These are phyloP conservation scores for Sinotaia quadrata DNA, from an alignment of 2,888 invertebrate species.

Conservation along the genomic window DNA sequence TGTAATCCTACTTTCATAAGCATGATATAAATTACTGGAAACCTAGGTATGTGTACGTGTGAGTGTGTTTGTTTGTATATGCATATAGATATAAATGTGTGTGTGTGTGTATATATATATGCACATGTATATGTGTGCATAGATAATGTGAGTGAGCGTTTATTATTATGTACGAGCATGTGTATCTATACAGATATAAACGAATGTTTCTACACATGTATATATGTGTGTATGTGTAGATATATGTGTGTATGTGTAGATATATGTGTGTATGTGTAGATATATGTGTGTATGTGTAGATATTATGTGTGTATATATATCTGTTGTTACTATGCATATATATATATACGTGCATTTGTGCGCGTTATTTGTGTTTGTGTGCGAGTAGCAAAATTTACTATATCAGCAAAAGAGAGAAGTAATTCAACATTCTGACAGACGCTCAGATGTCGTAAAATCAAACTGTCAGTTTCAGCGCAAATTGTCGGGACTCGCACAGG, in stretches of 20 bases:
- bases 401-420: too few species aligned
- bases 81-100: background rate
- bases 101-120: conserved; percentile 3
- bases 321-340: too few species aligned
- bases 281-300: background rate
- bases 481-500: too few species aligned
- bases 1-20: too few species aligned
- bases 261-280: background rate
- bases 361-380: too few species aligned
- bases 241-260: background rate
- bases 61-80: background rate
- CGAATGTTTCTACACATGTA: background rate
- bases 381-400: too few species aligned
- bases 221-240: background rate
- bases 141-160: background rate
- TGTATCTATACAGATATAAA: background rate
- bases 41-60: background rate
- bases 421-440: too few species aligned
- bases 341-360: too few species aligned
- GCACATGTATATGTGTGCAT: background rate
- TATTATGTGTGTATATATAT: too few species aligned
- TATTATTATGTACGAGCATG: conserved; percentile 1
- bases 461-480: too few species aligned
- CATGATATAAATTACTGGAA: too few species aligned
- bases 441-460: too few species aligned